phyloP scores from a whole-genome alignment of 2,888 invertebrate species.

The Eupithecia centaureata region DNA sequence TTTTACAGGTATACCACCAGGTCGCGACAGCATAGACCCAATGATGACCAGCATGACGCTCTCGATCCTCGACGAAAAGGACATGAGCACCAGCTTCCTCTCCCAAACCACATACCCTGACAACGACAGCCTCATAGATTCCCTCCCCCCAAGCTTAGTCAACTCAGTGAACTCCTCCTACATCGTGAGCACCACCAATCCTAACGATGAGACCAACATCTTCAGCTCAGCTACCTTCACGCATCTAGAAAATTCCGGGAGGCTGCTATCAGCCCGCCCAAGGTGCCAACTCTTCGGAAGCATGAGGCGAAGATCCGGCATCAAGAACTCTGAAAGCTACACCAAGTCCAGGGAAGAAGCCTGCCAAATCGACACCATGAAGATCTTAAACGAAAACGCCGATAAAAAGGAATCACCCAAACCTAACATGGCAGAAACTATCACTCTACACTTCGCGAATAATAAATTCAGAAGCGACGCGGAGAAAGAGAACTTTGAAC shows the following conservation, averaged over 20 bases:
- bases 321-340: constrained; percentile 73
- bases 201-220: constrained; percentile 67
- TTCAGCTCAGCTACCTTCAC: constrained; percentile 79
- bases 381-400: constrained; percentile 71
- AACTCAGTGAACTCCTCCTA: constrained; percentile 78
- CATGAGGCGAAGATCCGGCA: constrained; percentile 63
- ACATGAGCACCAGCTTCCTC: constrained; percentile 81
- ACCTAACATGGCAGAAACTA: constrained; percentile 67
- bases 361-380: constrained; percentile 70
- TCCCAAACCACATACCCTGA: constrained; percentile 80
- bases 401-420: constrained; percentile 66
- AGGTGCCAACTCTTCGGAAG: constrained; percentile 68
- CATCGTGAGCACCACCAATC: constrained; percentile 64
- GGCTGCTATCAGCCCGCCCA: constrained; percentile 68
- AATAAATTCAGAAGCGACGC: constrained; percentile 71
- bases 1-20: constrained; percentile 63
- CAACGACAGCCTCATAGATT: constrained; percentile 77
- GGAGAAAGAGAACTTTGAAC: constrained; percentile 78
- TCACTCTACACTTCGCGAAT: constrained; percentile 74
- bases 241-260: constrained; percentile 74
- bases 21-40: constrained; percentile 75
- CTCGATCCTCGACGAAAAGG: constrained; percentile 79
- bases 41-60: constrained; percentile 81
- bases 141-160: constrained; percentile 75
- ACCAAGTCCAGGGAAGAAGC: constrained; percentile 73